Conservation (phyloP, 2,888 invertebrate genomes). For the Cheilosia vernalis region DNA sequence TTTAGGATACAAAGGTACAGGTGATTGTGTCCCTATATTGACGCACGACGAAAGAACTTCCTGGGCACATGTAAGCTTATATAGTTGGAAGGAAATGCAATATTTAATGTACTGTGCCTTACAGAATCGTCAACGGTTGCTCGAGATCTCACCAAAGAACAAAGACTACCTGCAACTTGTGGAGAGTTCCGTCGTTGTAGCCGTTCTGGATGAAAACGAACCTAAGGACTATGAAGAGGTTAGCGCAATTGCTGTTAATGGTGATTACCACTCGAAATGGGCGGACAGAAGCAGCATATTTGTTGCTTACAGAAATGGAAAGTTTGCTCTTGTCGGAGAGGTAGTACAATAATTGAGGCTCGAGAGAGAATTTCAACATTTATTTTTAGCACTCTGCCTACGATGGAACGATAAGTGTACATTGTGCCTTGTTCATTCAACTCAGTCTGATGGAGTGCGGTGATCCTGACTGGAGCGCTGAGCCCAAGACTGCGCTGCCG, state of each 20-base stretch:
- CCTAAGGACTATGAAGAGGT: conserved; percentile 81
- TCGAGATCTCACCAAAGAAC: conserved; percentile 82
- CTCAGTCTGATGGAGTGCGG: conserved; percentile 80
- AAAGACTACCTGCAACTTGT: conserved; percentile 81
- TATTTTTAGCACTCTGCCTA: conserved; percentile 81
- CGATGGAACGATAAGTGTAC: conserved; percentile 82
- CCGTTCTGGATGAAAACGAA: conserved; percentile 83
- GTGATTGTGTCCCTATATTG: conserved; percentile 84
- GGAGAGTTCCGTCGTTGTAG: conserved; percentile 82
- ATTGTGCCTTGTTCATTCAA: conserved; percentile 80
- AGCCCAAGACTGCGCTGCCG: conserved; percentile 76
- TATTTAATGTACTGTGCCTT: conserved; percentile 37
- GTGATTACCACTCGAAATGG: conserved; percentile 85
- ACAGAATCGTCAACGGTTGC: conserved; percentile 83
- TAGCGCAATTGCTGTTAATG: conserved; percentile 82
- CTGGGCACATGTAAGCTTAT: conserved; percentile 85
- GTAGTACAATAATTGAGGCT: conserved; percentile 79
- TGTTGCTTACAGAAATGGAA: conserved; percentile 84
- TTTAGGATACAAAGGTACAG: conserved; percentile 83
- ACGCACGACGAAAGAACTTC: conserved; percentile 84
- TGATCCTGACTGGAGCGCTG: conserved; percentile 81
- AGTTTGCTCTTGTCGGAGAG: conserved; percentile 84
- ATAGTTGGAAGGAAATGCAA: not conserved
- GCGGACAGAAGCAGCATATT: conserved; percentile 85
- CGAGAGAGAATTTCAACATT: not conserved